Evolutionary conservation across 2,888 invertebrate species (phyloP).

Genomic region (Willowsia nigromaculata): DNA sequence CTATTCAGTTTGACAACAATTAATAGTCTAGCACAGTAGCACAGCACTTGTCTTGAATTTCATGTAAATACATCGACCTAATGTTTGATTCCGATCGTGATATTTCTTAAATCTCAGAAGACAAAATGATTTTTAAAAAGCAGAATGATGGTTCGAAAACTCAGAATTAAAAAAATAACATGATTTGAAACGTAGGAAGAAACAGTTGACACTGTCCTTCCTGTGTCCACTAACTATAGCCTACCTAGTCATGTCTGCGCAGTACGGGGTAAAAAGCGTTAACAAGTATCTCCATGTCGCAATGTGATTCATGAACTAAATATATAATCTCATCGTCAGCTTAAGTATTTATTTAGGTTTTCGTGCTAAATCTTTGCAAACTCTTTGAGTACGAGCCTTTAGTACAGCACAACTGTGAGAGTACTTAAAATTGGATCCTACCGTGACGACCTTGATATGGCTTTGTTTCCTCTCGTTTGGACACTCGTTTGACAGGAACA

Average conservation of each 20-base stretch:
- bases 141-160: too few species aligned
- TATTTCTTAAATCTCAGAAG: too few species aligned
- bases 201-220: background rate
- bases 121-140: too few species aligned
- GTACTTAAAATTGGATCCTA: constrained; percentile 53
- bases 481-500: constrained; percentile 24
- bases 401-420: background rate
- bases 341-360: too few species aligned
- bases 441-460: constrained; percentile 64
- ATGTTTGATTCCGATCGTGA: too few species aligned
- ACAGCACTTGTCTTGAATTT: too few species aligned
- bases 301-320: too few species aligned
- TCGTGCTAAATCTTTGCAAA: background rate
- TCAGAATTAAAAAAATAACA: background rate
- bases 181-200: background rate
- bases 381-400: background rate
- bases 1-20: too few species aligned
- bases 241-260: background rate
- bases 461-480: constrained; percentile 66
- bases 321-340: background rate
- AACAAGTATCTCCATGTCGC: background rate
- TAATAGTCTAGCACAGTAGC: too few species aligned
- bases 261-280: background rate
- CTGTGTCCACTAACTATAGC: background rate
- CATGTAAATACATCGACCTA: too few species aligned